Evolutionary conservation across 2,113 vertebrate species (phyloP), one percentile per base, ranked within the genome.

Genomic region (Hipposideros armiger): DNA sequence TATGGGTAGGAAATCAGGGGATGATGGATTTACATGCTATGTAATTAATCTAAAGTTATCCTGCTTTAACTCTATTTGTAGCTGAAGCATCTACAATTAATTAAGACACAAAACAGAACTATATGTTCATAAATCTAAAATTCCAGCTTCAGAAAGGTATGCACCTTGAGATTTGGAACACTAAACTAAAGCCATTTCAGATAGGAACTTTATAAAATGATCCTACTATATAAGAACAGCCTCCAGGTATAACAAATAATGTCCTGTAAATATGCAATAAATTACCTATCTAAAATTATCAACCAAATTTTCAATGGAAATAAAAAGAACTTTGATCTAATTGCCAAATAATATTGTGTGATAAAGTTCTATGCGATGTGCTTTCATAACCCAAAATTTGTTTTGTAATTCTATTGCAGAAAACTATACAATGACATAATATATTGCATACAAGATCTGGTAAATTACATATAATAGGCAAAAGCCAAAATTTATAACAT

Each of bases 231-330:
- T 26, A 78, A 73, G 58, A 96, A 73, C 73, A 93, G 80, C 26
- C 40, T 73, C 64, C 14, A 80, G 17, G 45, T 47, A 24, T 54
- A 64, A 96, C 81, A 86, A n/a, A 72, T 50, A 93, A 58, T 87
- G 15, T 40, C 6, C 28, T 20, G 1, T 66, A 91, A 81, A 45
- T n/a, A 69, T 50, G 24, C 28, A 69, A 52, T 74, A 52, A 64
- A 47, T 67, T 74, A 28, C 28, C 72, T 80, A 78, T 20, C 32
- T 86, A 78, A 74, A 87, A 89, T 47, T 84, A 56, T 24, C 40
- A 77, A 95, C 28, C 40, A 80, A 47, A 80, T 42, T 69, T 50
- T 94, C 80, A 90, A 94, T 47, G 40, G 58, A 64, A 89, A 84
- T 70, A 28, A 73, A 81, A 95, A 84, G 30, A 80, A 80, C 24